Evolutionary conservation across 1,140 invertebrate genomes (phyloP), one percentile per base, ranked within the genome.

Genomic region (Lutraria rhynchaena): DNA sequence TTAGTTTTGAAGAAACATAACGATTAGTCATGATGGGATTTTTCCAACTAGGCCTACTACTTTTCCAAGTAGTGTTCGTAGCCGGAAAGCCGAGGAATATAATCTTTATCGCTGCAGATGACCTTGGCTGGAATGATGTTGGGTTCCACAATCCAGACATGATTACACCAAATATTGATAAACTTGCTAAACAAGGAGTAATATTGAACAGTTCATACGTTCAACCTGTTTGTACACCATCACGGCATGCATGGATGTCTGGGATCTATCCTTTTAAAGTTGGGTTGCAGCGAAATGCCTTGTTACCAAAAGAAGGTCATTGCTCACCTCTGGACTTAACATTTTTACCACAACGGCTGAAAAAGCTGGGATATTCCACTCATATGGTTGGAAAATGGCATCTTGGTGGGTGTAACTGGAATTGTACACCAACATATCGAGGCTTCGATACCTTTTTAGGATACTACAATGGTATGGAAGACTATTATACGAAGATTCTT

Each of bases 401-500:
- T 88, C 74, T 93, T 1, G 93, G 93, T 7, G 92, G 90, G 69
- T 93, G 93, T 81, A 89, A 89, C 31, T 87, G 89, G 73, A 86
- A 91, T 7, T 93, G 90, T 73, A 90, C 93, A 1, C 93, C 93
- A 29, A 91, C 91, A 0, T 87, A 85, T 58, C 84, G 93, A 24
- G 93, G 93, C 22, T 93, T 93, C 83, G 92, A 93, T 70, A 87
- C 92, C 17, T 93, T 93, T 77, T 87, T 89, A 46, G 93, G 93
- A 2, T 93, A 89, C 80, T 93, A 92, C 76, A 85, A 87, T 31
- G 90, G 89, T 13, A 76, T 80, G 37, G 83, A 88, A 67, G 87
- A 91, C 75, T 90, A 91, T 53, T 91, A 86, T 57, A 87, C 55
- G 5, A 89, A 90, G 11, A 35, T 29, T 13, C 29, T 57, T 22